phyloP scores from a whole-genome alignment of 2,113 vertebrate genomes.

The Gobius niger region DNA sequence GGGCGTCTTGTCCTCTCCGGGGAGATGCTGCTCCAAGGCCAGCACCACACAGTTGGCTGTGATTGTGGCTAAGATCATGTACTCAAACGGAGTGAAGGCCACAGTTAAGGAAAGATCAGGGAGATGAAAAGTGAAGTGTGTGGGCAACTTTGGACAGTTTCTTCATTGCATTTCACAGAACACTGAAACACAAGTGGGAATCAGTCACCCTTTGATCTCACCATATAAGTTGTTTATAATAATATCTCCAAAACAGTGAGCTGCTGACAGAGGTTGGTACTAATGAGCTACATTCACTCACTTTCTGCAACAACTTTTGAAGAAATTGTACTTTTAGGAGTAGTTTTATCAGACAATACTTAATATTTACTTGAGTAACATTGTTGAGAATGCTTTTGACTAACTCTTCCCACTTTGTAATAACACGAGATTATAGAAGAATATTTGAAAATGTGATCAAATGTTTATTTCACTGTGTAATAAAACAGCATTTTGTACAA shows the following conservation, averaged over 20 bases:
- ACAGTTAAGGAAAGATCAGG: constrained; percentile 79
- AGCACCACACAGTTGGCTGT: constrained; percentile 98
- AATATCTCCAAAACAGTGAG: not conserved
- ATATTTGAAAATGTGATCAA: too few species aligned
- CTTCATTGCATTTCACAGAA: not conserved
- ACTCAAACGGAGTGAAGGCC: constrained; percentile 90
- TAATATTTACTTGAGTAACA: too few species aligned
- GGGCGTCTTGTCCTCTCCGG: constrained; percentile 95
- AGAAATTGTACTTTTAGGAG: too few species aligned
- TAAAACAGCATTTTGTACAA: not conserved
- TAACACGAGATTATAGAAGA: too few species aligned
- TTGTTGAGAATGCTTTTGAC: too few species aligned
- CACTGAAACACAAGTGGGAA: not conserved
- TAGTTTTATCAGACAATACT: too few species aligned
- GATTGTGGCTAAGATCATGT: constrained; percentile 98
- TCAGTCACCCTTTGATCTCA: not conserved
- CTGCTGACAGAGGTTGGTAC: too few species aligned
- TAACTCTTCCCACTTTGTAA: too few species aligned
- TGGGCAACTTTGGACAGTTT: not conserved
- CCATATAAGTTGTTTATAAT: not conserved
- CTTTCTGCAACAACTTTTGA: too few species aligned
- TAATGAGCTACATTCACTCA: too few species aligned
- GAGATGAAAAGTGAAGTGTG: not conserved
- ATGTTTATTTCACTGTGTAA: too few species aligned
- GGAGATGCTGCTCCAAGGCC: constrained; percentile 95